Conservation (phyloP, 2,797 vertebrate genomes). For the Florisuga fusca region DNA sequence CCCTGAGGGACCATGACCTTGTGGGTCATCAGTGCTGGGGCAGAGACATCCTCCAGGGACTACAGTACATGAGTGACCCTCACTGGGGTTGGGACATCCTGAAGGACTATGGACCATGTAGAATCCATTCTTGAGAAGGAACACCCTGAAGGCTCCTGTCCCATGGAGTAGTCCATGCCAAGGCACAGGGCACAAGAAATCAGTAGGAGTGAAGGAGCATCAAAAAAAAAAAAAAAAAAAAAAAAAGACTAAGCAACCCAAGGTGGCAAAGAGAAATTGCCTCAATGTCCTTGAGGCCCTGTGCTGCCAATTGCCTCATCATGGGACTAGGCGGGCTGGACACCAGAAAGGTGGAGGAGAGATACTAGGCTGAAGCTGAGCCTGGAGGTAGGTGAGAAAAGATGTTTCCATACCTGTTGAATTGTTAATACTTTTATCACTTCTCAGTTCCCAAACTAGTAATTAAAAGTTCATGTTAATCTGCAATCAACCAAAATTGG, state of each 20-base stretch:
- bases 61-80: too few species aligned
- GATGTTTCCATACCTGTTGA: not conserved
- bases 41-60: not conserved
- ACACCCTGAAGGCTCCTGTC: not conserved
- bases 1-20: too few species aligned
- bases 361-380: not conserved
- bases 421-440: not conserved
- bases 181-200: not conserved
- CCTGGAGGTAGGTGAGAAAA: not conserved
- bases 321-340: accelerated
- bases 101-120: not conserved
- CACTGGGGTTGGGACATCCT: not conserved
- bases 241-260: not conserved
- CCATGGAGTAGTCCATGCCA: not conserved
- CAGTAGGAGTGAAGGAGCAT: not conserved
- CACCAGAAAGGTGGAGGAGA: not conserved
- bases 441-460: not conserved
- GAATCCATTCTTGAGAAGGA: not conserved
- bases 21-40: not conserved
- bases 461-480: not conserved
- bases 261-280: not conserved
- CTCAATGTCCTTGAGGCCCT: not conserved
- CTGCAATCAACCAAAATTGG: not conserved
- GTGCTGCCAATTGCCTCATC: not conserved
- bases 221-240: accelerated